A percentile compares a stretch with the other conserved stretches of the same genome.
phyloP scores from a whole-genome alignment of 2,888 invertebrate genomes.

The Drosophila gaucha region DNA sequence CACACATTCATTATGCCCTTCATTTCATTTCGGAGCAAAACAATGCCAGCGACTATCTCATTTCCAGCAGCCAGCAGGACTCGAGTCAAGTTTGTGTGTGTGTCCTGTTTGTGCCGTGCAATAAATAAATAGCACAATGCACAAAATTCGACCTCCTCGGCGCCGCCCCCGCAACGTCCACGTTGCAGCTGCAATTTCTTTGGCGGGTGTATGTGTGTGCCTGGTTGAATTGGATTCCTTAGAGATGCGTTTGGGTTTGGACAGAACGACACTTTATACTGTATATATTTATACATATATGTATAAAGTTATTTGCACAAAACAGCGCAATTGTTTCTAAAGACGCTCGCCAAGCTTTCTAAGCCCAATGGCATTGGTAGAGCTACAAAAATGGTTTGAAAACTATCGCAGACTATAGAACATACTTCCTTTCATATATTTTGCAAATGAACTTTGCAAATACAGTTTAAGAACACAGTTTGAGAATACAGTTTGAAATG shows the following conservation, averaged over 20 bases:
- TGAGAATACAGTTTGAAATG: too few species aligned
- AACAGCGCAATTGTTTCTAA: constrained; percentile 75
- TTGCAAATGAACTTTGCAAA: neutral
- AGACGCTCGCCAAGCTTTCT: constrained; percentile 61
- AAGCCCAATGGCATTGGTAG: constrained; percentile 46
- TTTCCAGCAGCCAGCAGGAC: constrained; percentile 53
- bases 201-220: constrained; percentile 9
- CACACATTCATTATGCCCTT: constrained; percentile 63
- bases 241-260: constrained; percentile 39
- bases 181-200: constrained; percentile 34
- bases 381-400: constrained; percentile 12
- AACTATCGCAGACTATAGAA: neutral
- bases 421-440: neutral
- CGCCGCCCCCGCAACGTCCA: constrained; percentile 48
- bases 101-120: constrained; percentile 40
- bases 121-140: constrained; percentile 76
- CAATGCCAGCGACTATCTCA: constrained; percentile 74
- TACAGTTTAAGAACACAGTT: too few species aligned
- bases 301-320: constrained; percentile 69
- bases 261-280: constrained; percentile 33
- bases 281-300: constrained; percentile 3
- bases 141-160: constrained; percentile 43
- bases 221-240: constrained; percentile 46
- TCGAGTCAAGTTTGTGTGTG: constrained; percentile 13
- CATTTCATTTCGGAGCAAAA: constrained; percentile 67